Evolutionary conservation across 2,797 vertebrate species (phyloP).

Genomic region (Etheostoma perlongum): DNA sequence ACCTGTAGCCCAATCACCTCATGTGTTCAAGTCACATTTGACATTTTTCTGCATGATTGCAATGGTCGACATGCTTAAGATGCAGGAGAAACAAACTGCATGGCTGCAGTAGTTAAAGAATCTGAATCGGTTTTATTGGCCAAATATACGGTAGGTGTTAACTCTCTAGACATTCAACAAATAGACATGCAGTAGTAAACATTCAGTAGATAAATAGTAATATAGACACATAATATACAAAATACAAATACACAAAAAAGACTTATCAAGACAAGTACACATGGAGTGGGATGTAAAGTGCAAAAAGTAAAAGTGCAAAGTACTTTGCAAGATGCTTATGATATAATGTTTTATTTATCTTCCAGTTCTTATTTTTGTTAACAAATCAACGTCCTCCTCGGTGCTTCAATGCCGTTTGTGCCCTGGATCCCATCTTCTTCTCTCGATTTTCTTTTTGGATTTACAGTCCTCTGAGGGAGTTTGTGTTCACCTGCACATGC

Average conservation of each 20-base stretch:
- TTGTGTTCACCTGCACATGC: slow-evolving; percentile 16
- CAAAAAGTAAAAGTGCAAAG: too few relatives aligned
- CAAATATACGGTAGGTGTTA: too few relatives aligned
- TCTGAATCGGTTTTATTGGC: too few relatives aligned
- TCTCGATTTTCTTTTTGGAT: slow-evolving; percentile 31
- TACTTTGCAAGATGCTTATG: too few relatives aligned
- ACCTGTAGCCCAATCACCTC: slow-evolving; percentile 55
- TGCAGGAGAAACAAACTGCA: slow-evolving; percentile 9
- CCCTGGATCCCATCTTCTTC: not conserved
- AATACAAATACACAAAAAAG: too few relatives aligned
- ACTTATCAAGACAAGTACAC: too few relatives aligned
- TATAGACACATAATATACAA: too few relatives aligned
- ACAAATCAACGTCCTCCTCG: not conserved
- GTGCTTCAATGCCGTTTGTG: not conserved
- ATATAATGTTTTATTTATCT: not conserved
- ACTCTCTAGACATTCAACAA: too few relatives aligned
- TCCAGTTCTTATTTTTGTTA: not conserved
- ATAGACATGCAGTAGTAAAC: too few relatives aligned
- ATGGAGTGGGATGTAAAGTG: too few relatives aligned
- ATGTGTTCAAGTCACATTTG: slow-evolving; percentile 18
- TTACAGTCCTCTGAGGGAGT: slow-evolving; percentile 9
- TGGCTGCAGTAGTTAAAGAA: not conserved
- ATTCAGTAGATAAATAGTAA: too few relatives aligned
- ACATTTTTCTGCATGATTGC: slow-evolving; percentile 33
- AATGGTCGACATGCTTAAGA: not conserved